A percentile compares a stretch with the other conserved stretches of the same genome.
Evolutionary conservation across 2,113 vertebrate genomes (phyloP).

Genomic region (Craseonycteris thonglongyai): DNA sequence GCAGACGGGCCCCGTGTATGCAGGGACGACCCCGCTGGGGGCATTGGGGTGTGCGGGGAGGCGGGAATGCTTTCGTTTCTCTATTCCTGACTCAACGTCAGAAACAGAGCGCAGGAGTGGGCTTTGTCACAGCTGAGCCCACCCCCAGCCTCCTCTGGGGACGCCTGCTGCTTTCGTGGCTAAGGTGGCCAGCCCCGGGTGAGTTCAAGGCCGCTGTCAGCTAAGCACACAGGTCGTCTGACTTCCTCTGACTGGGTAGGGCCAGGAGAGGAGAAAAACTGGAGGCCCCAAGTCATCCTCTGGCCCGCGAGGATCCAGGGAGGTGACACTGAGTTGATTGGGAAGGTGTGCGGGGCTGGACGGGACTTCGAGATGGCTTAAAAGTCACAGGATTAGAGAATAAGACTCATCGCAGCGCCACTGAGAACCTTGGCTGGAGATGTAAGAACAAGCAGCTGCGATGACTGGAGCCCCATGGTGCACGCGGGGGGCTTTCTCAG

Average conservation of each 20-base stretch:
- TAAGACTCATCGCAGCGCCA: not conserved
- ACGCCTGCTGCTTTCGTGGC: no score
- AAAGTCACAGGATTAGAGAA: not conserved
- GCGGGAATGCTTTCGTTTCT: not conserved
- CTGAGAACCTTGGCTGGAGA: not conserved
- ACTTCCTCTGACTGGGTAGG: no score
- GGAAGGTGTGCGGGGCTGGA: no score
- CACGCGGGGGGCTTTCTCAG: fast-evolving
- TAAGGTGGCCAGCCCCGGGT: no score
- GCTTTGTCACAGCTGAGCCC: not conserved
- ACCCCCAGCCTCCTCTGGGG: no score
- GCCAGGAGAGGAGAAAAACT: no score
- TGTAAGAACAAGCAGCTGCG: not conserved
- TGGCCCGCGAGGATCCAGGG: no score
- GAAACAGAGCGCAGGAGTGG: not conserved
- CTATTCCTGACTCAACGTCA: not conserved
- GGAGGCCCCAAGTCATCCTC: no score
- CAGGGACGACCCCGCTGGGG: fast-evolving
- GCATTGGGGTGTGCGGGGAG: not conserved
- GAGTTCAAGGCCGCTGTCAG: no score
- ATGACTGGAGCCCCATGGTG: not conserved
- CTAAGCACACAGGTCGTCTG: no score
- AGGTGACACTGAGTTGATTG: no score
- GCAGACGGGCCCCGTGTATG: fast-evolving
- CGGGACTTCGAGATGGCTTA: not conserved